Evolutionary conservation across 2,888 invertebrate species (phyloP).

Genomic region (Anoplius nigerrimus): DNA sequence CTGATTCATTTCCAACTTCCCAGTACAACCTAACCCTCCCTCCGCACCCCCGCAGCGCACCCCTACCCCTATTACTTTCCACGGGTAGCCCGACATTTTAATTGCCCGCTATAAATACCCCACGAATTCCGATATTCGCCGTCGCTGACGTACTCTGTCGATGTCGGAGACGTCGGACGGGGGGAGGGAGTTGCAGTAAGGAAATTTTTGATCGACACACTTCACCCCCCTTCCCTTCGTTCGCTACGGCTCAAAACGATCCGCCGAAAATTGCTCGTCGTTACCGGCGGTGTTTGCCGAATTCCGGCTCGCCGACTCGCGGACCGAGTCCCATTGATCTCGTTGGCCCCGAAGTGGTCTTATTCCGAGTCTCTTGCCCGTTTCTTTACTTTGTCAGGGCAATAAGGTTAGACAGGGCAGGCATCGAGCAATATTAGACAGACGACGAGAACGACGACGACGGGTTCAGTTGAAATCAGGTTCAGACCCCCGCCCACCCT

Average conservation of each 20-base stretch:
- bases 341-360: slow-evolving; percentile 57
- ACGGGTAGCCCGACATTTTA: too few relatives aligned
- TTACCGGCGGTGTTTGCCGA: not conserved
- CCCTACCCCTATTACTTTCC: too few relatives aligned
- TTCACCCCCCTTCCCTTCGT: too few relatives aligned
- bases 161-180: too few relatives aligned
- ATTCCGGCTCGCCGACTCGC: slow-evolving; percentile 33
- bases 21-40: too few relatives aligned
- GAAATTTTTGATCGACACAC: too few relatives aligned
- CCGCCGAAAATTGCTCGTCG: not conserved
- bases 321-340: slow-evolving; percentile 61
- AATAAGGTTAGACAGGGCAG: slow-evolving; percentile 69
- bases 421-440: slow-evolving; percentile 68
- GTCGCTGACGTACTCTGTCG: too few relatives aligned
- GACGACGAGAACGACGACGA: slow-evolving; percentile 38
- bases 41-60: too few relatives aligned
- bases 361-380: slow-evolving; percentile 52
- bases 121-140: not conserved
- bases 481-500: slow-evolving; percentile 41
- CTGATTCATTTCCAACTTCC: too few relatives aligned
- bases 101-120: not conserved
- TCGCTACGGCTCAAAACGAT: not conserved
- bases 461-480: slow-evolving; percentile 55
- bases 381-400: slow-evolving; percentile 67
- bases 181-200: too few relatives aligned